Base-by-base conservation (phyloP, 1,140 invertebrate species). In the Anastatus disparis region DNA sequence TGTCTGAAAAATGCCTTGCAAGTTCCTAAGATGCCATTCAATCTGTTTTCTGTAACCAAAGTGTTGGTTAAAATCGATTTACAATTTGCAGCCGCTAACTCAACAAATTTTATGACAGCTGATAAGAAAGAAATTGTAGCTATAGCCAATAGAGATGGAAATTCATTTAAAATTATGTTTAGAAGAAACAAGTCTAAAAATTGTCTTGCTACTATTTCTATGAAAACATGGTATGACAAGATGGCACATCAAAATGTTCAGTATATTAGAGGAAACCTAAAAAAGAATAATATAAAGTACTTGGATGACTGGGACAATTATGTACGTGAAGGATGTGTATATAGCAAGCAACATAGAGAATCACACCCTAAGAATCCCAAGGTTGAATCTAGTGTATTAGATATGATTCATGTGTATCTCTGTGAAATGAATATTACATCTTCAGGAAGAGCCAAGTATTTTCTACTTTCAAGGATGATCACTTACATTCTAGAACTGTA, bases 221-320 rank as follows among this genome's bases (percentile, higher is more conserved):
- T 76, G 17, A 71, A 59, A 69, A 31, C 29, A 9, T 80, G 77
- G 76, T 78, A 80, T 66, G 62, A 80, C 72, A 74, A 62, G 40
- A n/a, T 81, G 75, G 77, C 76, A 3, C 77, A 81, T 46, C 78
- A 79, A 64, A 77, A 81, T 63, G 29, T 76, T 1, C 72, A 70
- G 29, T 74, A 79, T 52, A 74, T 80, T 10, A 79, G 70, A 66
- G 53, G 78, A 31, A 67, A 72, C 24, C 53, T 78, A 26, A 71
- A 73, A 0, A 75, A 48, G 61, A 74, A 70, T 27, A 38, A 17
- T 3, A 56, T 73, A 0, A 70, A 67, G 6, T 76, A 56, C 22
- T 35, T 71, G 46, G 74, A 75, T 59, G 73, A 75, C 12, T 75
- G 73, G 73, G 50, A 74, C 38, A 61, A 70, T 10, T 66, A 73